Conservation (phyloP, 1,140 invertebrate species). For the Drosophila lowei region DNA sequence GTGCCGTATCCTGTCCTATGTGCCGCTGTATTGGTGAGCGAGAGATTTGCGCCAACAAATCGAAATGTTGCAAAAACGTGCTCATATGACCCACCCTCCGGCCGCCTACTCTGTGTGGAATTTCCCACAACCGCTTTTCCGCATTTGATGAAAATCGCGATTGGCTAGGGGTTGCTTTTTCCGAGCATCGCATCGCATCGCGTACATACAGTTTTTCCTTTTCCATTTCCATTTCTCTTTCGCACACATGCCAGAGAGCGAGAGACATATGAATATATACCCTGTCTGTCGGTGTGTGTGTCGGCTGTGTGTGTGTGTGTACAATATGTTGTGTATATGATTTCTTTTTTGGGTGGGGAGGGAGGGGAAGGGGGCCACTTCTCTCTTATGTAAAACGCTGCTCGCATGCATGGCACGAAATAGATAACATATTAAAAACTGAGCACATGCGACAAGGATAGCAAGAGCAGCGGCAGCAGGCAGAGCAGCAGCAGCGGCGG, state of each 20-base stretch:
- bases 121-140: constrained; percentile 55
- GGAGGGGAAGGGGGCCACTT: background rate
- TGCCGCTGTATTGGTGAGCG: constrained; percentile 41
- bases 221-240: constrained; percentile 57
- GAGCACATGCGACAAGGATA: constrained; percentile 73
- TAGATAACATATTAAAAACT: constrained; percentile 81
- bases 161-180: constrained; percentile 72
- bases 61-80: constrained; percentile 79
- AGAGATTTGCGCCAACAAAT: constrained; percentile 68
- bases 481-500: background rate
- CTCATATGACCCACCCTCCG: constrained; percentile 71
- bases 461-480: constrained; percentile 22
- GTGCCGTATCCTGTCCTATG: constrained; percentile 32
- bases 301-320: constrained; percentile 29
- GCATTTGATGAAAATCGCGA: constrained; percentile 52
- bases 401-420: constrained; percentile 70
- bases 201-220: constrained; percentile 56
- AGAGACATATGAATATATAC: constrained; percentile 25
- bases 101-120: constrained; percentile 25
- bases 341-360: constrained; percentile 47
- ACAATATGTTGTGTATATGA: constrained; percentile 80
- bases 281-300: background rate
- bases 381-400: constrained; percentile 68
- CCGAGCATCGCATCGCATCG: constrained; percentile 54
- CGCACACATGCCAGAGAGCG: constrained; percentile 64